Evolutionary conservation across 2,113 vertebrate genomes (phyloP), one percentile per base, ranked within the genome.

Genomic region (Machaerirhynchus nigripectus): DNA sequence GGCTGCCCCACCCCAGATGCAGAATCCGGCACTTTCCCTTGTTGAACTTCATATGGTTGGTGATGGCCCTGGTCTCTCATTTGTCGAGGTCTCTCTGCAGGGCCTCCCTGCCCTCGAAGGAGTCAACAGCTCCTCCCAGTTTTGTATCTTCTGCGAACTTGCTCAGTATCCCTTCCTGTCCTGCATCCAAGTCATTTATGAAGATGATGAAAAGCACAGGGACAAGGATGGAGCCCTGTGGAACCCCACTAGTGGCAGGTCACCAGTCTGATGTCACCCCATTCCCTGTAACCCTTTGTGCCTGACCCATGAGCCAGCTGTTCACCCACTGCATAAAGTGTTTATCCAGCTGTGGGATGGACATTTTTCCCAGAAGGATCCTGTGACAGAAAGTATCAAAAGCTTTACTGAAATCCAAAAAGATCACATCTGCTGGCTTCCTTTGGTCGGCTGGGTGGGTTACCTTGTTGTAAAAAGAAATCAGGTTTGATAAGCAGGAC

Each of bases 11-110:
- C 39, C 39, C n/a, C 47, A 20, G 27, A 6, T 69, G 10, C 47
- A 69, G 73, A 53, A 61, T 78, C 47, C 0, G 0, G 12, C 9
- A 20, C 39, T 53, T 53, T 10, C 19, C 0, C 0, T 3, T 19
- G 12, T 13, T 69, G 18, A 33, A 16, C 10, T 53, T n/a, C 28
- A 7, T 2, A 1, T 2, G 2, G 18, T 9, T 44, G 18, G 7
- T 28, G 33, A 15, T 24, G 46, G 5, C 9, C 23, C 84, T 11
- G 19, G 4, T 15, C 28, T 68, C 37, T 15, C 2, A 13, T 9
- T 39, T 61, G 12, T 53, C 1, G 2, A 15, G 28, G 18, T 13
- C 37, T 46, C 44, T 59, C 46, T 60, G 33, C 18, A 69, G 40
- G 10, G 10, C 8, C n/a, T 79, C 15, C 24, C n/a, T 70, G 10